These are phyloP conservation scores for Mesoclemmys tuberculata DNA, from an alignment of 2,113 vertebrate genomes.

Conservation along the genomic window DNA sequence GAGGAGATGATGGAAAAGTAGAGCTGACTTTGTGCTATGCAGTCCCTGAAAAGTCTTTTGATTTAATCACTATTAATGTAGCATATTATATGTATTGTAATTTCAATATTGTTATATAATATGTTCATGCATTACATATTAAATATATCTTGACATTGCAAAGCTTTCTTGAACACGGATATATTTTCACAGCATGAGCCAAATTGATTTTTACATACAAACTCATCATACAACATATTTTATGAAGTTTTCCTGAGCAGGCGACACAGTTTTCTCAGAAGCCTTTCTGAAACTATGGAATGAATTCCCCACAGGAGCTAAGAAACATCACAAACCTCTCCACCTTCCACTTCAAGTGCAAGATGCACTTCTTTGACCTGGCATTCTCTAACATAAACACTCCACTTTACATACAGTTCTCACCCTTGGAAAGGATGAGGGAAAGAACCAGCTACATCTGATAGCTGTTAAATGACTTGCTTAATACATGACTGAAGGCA, in stretches of 20 bases:
- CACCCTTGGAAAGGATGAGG: neutral
- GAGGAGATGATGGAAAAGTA: neutral
- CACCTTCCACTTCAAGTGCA: neutral
- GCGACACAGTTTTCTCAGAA: neutral
- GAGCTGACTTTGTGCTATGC: neutral
- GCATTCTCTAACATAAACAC: accelerated
- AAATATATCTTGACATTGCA: neutral
- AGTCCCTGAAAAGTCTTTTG: neutral
- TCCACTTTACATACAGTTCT: neutral
- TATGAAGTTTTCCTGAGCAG: neutral
- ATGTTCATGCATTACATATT: neutral
- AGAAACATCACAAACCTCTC: neutral
- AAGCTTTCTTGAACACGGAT: neutral
- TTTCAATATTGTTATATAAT: neutral
- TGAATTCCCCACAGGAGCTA: accelerated
- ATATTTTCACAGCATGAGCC: neutral
- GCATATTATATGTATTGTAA: neutral
- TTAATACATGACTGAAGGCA: neutral
- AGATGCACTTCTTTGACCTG: neutral
- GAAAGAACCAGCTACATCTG: neutral
- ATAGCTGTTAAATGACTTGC: neutral
- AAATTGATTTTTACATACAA: neutral
- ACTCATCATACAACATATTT: neutral
- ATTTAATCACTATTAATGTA: neutral
- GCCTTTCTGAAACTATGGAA: neutral